Evolutionary conservation across 2,797 vertebrate genomes (phyloP), one percentile per base, ranked within the genome.

Genomic region (Pachyuromys duprasi): DNA sequence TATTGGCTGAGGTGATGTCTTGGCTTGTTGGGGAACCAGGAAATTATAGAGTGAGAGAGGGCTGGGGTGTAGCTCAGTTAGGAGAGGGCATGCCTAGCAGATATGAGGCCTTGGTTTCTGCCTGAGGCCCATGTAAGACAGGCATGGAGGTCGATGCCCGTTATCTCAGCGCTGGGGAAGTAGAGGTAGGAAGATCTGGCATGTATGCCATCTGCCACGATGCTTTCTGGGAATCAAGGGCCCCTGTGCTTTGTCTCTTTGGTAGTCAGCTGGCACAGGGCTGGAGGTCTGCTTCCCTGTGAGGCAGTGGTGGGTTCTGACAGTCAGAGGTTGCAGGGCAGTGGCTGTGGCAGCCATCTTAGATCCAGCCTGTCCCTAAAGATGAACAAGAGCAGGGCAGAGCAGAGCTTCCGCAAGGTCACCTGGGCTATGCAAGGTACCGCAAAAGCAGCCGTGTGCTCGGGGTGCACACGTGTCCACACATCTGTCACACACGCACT

Each of bases 391-490:
- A 33, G 24, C 24, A 22, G 39, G 28, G 11, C 31, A 9, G 36
- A 57, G 53, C 22, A 14, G 9, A 26, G n/a, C 31, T 86, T 86
- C 45, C 55, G 13, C 8, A 4, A 53, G 33, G 14, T 36, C 33
- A 55, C 65, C 22, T n/a, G 22, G 33, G n/a, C 65, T 53, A 7
- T 28, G 60, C 81, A 13, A 7, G 83, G 45, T 12, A 53, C 62
- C 6, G 1, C 5, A 0, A 49, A 57, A 18, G 49, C 33, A 11
- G 1, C 57, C 12, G 0, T 18, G 6, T n/a, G n/a, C n/a, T n/a
- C n/a, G 74, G 7, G 62, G 20, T 5, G 22, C 45, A 36, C 42
- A 8, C 62, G 53, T 28, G 42, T 8, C 31, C 26, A 28, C 39
- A 49, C n/a, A n/a, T n/a, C 36, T 4, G 13, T 53, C 88, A 4